These are phyloP conservation scores for Venusia cambrica DNA, from an alignment of 2,888 invertebrate species.

Conservation along the genomic window DNA sequence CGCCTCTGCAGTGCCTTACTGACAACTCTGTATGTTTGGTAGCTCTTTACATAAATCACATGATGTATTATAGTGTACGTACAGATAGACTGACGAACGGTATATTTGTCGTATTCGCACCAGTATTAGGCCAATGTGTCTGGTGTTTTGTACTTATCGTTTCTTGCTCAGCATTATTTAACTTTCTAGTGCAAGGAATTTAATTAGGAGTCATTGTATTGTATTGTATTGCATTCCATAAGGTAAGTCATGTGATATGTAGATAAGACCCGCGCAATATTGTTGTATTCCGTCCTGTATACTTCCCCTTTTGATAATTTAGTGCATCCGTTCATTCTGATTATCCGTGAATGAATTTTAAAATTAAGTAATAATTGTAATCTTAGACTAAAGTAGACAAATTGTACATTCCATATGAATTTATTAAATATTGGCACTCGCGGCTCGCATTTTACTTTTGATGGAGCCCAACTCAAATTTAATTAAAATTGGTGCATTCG, in stretches of 20 bases:
- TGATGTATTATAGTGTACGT: constrained; percentile 16
- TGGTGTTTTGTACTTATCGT: constrained; percentile 26
- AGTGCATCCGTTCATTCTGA: constrained; percentile 2
- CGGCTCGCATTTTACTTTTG: too few relatives aligned
- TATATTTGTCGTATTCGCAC: constrained; percentile 9
- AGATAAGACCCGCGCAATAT: constrained; percentile 21
- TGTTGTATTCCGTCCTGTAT: constrained; percentile 23
- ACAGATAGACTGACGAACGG: constrained; percentile 8
- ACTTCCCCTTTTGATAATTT: constrained; percentile 4
- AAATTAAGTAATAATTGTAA: constrained; percentile 9
- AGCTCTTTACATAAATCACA: constrained; percentile 31
- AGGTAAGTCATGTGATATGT: constrained; percentile 23
- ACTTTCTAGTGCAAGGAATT: constrained; percentile 8
- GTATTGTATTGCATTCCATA: constrained; percentile 23
- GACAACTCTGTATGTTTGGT: constrained; percentile 56
- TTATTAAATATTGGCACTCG: too few relatives aligned
- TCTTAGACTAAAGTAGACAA: constrained; percentile 11
- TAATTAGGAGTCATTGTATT: constrained; percentile 20
- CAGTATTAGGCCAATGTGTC: constrained; percentile 28
- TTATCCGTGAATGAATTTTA: constrained; percentile 1
- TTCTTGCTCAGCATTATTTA: constrained; percentile 26
- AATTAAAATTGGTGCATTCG: too few relatives aligned
- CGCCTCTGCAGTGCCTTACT: constrained; percentile 67
- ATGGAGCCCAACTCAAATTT: too few relatives aligned
- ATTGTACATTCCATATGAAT: too few relatives aligned